phyloP scores from a whole-genome alignment of 2,113 vertebrate genomes.

The Anarrhichthys ocellatus region DNA sequence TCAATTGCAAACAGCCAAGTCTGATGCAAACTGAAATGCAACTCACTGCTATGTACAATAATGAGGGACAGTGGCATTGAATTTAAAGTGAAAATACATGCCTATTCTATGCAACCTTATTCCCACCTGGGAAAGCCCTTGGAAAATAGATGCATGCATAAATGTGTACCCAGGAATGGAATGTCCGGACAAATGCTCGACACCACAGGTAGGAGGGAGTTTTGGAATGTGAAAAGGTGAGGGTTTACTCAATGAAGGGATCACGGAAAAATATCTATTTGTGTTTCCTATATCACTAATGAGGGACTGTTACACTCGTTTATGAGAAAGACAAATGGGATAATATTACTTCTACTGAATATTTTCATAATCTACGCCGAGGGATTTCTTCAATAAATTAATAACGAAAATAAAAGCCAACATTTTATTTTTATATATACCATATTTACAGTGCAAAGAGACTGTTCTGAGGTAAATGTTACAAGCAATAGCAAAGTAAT shows the following conservation, averaged over 20 bases:
- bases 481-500: not conserved
- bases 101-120: constrained; percentile 52
- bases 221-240: constrained; percentile 15
- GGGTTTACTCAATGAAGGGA: not conserved
- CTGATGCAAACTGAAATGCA: constrained; percentile 23
- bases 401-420: not conserved
- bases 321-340: not conserved
- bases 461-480: not conserved
- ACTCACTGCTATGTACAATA: constrained; percentile 37
- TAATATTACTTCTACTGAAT: not conserved
- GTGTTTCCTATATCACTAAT: constrained; percentile 23
- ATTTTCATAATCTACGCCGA: not conserved
- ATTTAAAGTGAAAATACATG: constrained; percentile 29
- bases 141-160: constrained; percentile 33
- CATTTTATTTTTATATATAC: constrained; percentile 4
- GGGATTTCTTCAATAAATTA: constrained; percentile 4
- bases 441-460: not conserved
- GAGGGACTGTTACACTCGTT: constrained; percentile 3
- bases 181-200: not conserved
- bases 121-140: constrained; percentile 19
- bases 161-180: constrained; percentile 15
- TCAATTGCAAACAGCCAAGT: constrained; percentile 29
- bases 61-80: constrained; percentile 42
- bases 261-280: not conserved
- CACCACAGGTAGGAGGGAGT: not conserved